phyloP scores from a whole-genome alignment of 2,113 vertebrate genomes.

The Entelurus aequoreus region DNA sequence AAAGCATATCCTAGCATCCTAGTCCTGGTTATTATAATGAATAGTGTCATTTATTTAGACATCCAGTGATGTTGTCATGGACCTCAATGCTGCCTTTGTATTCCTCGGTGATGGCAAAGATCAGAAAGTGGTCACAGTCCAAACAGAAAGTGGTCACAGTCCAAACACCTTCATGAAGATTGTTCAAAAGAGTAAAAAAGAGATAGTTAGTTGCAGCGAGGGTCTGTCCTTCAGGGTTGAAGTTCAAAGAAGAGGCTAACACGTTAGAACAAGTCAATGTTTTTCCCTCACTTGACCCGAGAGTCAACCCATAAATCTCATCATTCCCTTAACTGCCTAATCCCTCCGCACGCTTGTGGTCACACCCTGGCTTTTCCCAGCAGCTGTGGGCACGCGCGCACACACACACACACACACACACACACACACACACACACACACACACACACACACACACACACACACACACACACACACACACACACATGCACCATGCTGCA shows the following conservation, averaged over 20 bases:
- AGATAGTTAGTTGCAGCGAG: background rate
- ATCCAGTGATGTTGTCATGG: no score
- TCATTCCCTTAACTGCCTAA: constrained; percentile 37
- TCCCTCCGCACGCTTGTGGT: constrained; percentile 43
- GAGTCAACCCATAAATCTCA: constrained; percentile 27
- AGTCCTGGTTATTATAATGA: no score
- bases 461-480: constrained; percentile 8
- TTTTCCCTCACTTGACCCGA: constrained; percentile 8
- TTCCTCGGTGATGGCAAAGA: no score
- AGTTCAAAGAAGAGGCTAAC: constrained; percentile 4
- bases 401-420: background rate
- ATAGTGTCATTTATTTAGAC: no score
- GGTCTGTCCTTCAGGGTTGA: background rate
- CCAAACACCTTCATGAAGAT: no score
- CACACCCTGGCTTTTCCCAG: constrained; percentile 21
- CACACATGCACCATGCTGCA: background rate
- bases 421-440: no score
- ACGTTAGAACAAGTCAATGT: constrained; percentile 9
- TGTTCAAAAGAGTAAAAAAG: constrained; percentile 24
- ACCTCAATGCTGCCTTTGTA: no score
- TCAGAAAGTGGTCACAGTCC: no score
- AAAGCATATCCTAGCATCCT: no score
- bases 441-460: no score
- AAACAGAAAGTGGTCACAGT: no score
- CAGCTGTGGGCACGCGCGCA: constrained; percentile 21